These are phyloP conservation scores for Platysternon megacephalum DNA, from an alignment of 2,113 vertebrate genomes.

Conservation along the genomic window DNA sequence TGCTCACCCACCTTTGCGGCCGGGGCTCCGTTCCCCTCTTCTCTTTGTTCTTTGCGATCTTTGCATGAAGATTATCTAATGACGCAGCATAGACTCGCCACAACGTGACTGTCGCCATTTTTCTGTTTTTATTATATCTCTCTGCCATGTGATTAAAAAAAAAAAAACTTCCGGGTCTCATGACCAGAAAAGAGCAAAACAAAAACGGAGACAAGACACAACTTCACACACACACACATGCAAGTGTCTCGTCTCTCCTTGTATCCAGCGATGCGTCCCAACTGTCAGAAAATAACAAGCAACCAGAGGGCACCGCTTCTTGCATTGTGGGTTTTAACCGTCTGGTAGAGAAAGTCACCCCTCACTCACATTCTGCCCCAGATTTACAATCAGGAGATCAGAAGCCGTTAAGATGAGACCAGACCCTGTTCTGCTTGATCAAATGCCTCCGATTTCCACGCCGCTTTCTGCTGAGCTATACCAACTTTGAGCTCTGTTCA, in stretches of 20 bases:
- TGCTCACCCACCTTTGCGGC: not conserved
- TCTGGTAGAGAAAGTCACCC: not conserved
- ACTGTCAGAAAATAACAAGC: not conserved
- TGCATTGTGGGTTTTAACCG: not conserved
- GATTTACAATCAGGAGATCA: not conserved
- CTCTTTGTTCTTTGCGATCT: slow-evolving; percentile 63
- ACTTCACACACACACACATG: not conserved
- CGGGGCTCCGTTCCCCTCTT: slow-evolving; percentile 60
- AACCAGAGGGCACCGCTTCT: not conserved
- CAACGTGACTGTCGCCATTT: slow-evolving; percentile 93
- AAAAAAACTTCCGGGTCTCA: slow-evolving; percentile 76
- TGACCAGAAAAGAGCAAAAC: slow-evolving; percentile 7
- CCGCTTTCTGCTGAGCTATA: not conserved
- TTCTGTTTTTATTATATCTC: slow-evolving; percentile 91
- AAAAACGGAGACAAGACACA: not conserved
- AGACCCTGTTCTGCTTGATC: not conserved
- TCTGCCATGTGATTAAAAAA: slow-evolving; percentile 85
- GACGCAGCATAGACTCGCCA: slow-evolving; percentile 87
- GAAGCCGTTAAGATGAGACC: not conserved
- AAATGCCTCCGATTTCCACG: not conserved
- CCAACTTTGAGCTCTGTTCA: not conserved
- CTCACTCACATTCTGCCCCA: not conserved
- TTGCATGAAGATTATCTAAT: slow-evolving; percentile 84
- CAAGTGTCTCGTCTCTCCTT: not conserved
- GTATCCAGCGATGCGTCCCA: not conserved